Evolutionary conservation across 2,888 invertebrate genomes (phyloP).

Genomic region (Caenorhabditis parvicauda): DNA sequence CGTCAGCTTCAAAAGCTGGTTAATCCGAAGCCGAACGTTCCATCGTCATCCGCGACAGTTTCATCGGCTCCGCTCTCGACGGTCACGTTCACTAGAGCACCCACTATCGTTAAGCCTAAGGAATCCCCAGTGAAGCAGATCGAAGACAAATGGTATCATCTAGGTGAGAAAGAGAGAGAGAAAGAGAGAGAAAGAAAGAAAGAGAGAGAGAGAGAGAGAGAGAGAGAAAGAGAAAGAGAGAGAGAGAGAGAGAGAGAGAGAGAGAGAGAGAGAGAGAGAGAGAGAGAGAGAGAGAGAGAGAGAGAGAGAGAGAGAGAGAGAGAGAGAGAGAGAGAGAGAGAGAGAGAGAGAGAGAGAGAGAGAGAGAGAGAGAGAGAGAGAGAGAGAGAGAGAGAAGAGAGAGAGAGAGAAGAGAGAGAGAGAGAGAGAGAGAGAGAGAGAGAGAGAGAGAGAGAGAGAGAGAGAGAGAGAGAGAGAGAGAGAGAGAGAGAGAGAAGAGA

Average conservation of each 20-base stretch:
- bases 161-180: background rate
- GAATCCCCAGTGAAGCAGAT: background rate
- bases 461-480: background rate
- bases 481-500: background rate
- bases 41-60: too few species aligned
- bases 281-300: slow-evolving; percentile 3
- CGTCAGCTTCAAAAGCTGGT: too few species aligned
- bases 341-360: background rate
- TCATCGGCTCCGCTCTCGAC: too few species aligned
- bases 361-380: background rate
- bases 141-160: background rate
- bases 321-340: background rate
- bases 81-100: too few species aligned
- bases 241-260: slow-evolving; percentile 5
- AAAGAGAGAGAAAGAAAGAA: background rate
- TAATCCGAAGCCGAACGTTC: too few species aligned
- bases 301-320: background rate
- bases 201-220: slow-evolving; percentile 2
- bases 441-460: slow-evolving; percentile 6
- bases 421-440: slow-evolving; percentile 2
- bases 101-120: background rate
- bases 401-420: slow-evolving; percentile 1
- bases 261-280: slow-evolving; percentile 1
- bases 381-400: background rate
- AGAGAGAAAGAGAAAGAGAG: background rate